phyloP scores from a whole-genome alignment of 2,113 vertebrate genomes.

The Bubo blakistoni region DNA sequence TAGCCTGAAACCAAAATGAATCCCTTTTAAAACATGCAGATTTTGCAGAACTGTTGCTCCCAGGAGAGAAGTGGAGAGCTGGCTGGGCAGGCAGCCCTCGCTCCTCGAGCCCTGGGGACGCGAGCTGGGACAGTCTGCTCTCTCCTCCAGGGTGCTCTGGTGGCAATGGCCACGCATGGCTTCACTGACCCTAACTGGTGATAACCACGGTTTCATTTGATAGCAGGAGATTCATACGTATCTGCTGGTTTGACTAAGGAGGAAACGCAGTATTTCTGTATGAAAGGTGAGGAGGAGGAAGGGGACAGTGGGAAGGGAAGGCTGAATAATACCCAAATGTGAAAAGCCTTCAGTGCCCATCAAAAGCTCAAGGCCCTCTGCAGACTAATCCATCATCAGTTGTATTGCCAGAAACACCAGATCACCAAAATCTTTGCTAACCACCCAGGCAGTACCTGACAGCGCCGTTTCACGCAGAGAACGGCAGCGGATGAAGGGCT shows the following conservation, averaged over 20 bases:
- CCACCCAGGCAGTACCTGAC: neutral
- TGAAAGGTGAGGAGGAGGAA: neutral
- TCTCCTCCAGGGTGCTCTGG: neutral
- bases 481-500: rapidly evolving
- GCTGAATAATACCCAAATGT: neutral
- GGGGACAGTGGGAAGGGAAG: neutral
- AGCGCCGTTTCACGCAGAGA: rapidly evolving
- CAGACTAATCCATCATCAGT: rapidly evolving
- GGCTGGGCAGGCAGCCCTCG: neutral
- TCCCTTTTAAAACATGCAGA: neutral
- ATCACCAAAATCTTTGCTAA: neutral
- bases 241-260: neutral
- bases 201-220: rapidly evolving
- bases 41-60: neutral
- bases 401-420: neutral
- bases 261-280: neutral
- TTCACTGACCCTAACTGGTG: too few relatives aligned
- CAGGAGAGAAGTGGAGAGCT: neutral
- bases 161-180: rapidly evolving
- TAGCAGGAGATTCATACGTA: rapidly evolving
- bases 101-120: neutral
- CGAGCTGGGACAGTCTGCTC: neutral
- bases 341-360: neutral
- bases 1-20: neutral
- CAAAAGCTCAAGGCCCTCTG: neutral